Conservation (phyloP, 1,140 invertebrate genomes). For the Drosophila kikkawai region DNA sequence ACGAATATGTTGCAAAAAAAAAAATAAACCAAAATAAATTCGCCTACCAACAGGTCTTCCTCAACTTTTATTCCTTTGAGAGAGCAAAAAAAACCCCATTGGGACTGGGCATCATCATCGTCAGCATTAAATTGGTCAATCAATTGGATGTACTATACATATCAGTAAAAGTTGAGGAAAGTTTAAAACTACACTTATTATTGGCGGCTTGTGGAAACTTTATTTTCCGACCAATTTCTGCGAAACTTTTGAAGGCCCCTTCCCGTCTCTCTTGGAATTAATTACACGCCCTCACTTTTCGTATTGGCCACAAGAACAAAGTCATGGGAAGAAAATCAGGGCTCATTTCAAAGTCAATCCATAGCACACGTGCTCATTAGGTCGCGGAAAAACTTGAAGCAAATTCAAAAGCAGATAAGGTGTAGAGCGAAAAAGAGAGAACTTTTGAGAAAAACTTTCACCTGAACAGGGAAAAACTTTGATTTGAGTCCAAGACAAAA, state of each 20-base stretch:
- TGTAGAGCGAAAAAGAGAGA: slow-evolving; percentile 8
- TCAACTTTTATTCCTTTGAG: slow-evolving; percentile 6
- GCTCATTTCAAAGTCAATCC: slow-evolving; percentile 45
- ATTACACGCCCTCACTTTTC: slow-evolving; percentile 22
- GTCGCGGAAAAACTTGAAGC: slow-evolving; percentile 23
- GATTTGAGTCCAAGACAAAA: slow-evolving; percentile 32
- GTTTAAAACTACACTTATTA: slow-evolving; percentile 31
- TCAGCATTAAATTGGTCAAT: slow-evolving; percentile 13
- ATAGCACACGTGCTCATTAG: slow-evolving; percentile 57
- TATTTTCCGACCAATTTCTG: slow-evolving; percentile 9
- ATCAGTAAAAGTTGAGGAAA: slow-evolving; percentile 7
- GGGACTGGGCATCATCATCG: slow-evolving; percentile 1
- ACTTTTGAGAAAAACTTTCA: slow-evolving; percentile 59
- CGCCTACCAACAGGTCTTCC: slow-evolving; percentile 7
- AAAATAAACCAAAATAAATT: background rate
- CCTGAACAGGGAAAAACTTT: slow-evolving; percentile 45
- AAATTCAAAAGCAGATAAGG: slow-evolving; percentile 72
- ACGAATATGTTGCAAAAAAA: background rate
- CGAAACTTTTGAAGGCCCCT: slow-evolving; percentile 2
- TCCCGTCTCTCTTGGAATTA: slow-evolving; percentile 1
- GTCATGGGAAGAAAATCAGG: slow-evolving; percentile 29
- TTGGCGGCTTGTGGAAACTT: slow-evolving; percentile 12
- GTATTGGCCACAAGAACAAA: slow-evolving; percentile 36
- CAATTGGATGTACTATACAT: slow-evolving; percentile 5
- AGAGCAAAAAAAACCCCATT: background rate